Evolutionary conservation across 1,140 invertebrate species (phyloP).

Genomic region (Drosophila asahinai): DNA sequence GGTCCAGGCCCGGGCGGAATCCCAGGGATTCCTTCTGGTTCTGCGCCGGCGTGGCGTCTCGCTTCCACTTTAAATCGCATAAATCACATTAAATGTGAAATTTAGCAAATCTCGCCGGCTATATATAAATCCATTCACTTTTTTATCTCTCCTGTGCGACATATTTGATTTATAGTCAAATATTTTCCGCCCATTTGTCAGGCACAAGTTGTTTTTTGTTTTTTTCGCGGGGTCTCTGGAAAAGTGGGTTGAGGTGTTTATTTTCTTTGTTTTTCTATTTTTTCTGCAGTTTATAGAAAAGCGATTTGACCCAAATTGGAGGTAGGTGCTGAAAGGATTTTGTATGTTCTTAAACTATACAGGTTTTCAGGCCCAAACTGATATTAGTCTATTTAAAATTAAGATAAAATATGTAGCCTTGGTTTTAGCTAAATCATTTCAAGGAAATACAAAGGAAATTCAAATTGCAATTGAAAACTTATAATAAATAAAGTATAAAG

Average conservation of each 20-base stretch:
- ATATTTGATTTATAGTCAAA: constrained; percentile 54
- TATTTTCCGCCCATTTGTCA: constrained; percentile 58
- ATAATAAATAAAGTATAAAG: too few relatives aligned
- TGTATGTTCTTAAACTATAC: neutral
- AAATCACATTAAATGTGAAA: constrained; percentile 60
- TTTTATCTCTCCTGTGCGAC: neutral
- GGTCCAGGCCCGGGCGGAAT: neutral
- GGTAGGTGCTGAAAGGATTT: too few relatives aligned
- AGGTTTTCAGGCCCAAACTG: neutral
- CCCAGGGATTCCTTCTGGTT: neutral
- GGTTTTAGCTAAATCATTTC: too few relatives aligned
- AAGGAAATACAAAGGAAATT: too few relatives aligned
- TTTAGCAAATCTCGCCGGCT: constrained; percentile 33
- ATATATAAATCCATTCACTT: constrained; percentile 30
- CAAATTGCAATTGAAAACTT: too few relatives aligned
- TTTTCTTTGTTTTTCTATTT: neutral
- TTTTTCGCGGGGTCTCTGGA: neutral
- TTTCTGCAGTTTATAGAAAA: neutral
- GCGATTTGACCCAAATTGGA: neutral
- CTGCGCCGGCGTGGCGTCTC: constrained; percentile 52
- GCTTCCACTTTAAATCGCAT: constrained; percentile 67
- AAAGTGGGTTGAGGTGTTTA: neutral
- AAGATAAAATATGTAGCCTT: neutral
- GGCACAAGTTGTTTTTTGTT: neutral
- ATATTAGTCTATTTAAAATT: neutral